Percentiles rank a stretch among this genome's conserved stretches.
Conservation (phyloP, 2,113 vertebrate species). For the Papio anubis region DNA sequence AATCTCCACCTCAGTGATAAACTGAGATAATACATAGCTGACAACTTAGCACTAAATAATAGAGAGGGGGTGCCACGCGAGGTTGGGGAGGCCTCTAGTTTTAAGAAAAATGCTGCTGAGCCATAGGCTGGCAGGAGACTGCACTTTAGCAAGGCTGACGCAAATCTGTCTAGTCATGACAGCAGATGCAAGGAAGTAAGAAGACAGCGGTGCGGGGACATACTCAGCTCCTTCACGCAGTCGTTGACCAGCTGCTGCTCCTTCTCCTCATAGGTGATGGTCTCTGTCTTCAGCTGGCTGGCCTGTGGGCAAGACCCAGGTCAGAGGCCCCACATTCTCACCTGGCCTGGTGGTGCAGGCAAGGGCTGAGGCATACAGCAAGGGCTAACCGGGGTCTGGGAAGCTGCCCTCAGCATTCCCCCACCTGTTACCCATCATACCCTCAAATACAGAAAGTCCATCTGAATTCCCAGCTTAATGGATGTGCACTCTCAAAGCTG, state of each 20-base stretch:
- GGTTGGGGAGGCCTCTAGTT: not conserved
- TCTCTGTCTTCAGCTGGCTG: slow-evolving; percentile 96
- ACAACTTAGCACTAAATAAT: not conserved
- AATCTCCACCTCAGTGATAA: not conserved
- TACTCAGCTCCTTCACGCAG: slow-evolving; percentile 98
- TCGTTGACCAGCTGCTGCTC: slow-evolving; percentile 98
- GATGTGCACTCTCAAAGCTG: not conserved
- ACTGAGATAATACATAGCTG: too few relatives aligned
- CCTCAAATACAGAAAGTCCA: not conserved
- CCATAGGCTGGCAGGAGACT: not conserved
- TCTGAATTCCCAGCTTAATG: not conserved
- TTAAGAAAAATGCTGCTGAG: not conserved
- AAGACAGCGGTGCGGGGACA: slow-evolving; percentile 65
- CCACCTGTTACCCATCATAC: not conserved
- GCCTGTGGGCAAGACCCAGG: slow-evolving; percentile 85
- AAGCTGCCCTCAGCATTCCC: not conserved
- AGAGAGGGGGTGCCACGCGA: not conserved
- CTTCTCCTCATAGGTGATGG: slow-evolving; percentile 96
- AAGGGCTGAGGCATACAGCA: not conserved
- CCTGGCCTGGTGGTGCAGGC: not conserved
- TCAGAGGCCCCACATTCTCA: slow-evolving; percentile 55
- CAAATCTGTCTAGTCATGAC: rapidly evolving
- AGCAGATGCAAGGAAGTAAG: rapidly evolving
- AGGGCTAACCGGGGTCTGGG: not conserved
- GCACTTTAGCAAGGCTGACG: rapidly evolving